Percentiles rank a stretch among this genome's conserved stretches.
These are phyloP conservation scores for Carettochelys insculpta DNA, from an alignment of 2,113 vertebrate genomes.

Conservation along the genomic window DNA sequence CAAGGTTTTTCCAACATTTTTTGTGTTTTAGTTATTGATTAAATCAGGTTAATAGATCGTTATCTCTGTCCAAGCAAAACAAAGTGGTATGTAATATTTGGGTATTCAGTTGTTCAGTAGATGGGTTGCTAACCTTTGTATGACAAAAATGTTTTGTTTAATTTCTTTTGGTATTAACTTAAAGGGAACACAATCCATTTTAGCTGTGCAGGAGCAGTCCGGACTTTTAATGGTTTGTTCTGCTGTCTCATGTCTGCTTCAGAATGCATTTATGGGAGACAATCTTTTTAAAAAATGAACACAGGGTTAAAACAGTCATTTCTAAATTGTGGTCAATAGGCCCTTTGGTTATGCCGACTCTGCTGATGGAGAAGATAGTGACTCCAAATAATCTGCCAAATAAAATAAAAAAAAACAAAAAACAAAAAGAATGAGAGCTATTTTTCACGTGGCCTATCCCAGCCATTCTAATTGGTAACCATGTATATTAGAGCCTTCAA, in stretches of 20 bases:
- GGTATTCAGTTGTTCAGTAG: background rate
- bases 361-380: background rate
- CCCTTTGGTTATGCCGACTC: background rate
- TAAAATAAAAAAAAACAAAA: background rate
- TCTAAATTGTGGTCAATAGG: background rate
- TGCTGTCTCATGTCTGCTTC: background rate
- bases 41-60: background rate
- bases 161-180: background rate
- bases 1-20: fast-evolving
- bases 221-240: background rate
- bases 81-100: background rate
- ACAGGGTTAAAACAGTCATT: fast-evolving
- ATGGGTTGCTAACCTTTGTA: background rate
- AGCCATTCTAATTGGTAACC: background rate
- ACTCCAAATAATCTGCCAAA: background rate
- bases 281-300: background rate
- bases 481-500: fast-evolving
- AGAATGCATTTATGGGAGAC: background rate
- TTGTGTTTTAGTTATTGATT: background rate
- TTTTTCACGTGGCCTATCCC: background rate
- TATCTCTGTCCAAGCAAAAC: background rate
- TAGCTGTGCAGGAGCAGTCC: background rate
- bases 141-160: background rate
- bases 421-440: no score
- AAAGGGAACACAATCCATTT: background rate